Conservation (phyloP, 2,113 vertebrate species). For the Calidris pygmaea region DNA sequence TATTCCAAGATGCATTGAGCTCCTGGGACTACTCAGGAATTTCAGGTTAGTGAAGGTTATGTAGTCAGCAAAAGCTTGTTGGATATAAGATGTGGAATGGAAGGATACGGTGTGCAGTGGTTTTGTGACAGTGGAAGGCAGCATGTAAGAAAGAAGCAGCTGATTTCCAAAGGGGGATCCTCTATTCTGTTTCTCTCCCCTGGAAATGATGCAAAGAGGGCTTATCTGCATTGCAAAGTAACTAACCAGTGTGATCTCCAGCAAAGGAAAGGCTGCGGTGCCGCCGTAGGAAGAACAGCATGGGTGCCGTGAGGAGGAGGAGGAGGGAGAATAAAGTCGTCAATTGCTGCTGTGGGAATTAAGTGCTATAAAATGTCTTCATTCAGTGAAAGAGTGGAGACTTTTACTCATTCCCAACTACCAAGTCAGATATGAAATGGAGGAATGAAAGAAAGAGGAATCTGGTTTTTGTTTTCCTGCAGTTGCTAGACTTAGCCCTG, state of each 20-base stretch:
- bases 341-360: conserved; percentile 54
- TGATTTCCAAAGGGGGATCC: conserved; percentile 5
- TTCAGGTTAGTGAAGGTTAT: conserved; percentile 82
- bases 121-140: not conserved
- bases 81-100: conserved; percentile 43
- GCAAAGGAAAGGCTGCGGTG: conserved; percentile 12
- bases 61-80: conserved; percentile 78
- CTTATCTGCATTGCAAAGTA: conserved; percentile 59
- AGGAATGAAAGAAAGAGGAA: not conserved
- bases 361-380: conserved; percentile 47
- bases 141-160: not conserved
- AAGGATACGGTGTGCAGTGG: not conserved
- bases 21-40: conserved; percentile 87
- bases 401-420: not conserved
- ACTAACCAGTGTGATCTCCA: conserved; percentile 39
- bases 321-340: conserved; percentile 66
- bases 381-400: not conserved
- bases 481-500: not conserved
- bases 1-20: conserved; percentile 89
- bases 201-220: conserved; percentile 46
- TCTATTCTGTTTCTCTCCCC: not conserved
- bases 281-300: not conserved
- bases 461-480: not conserved
- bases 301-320: not conserved
- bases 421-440: not conserved